Evolutionary conservation across 2,113 vertebrate genomes (phyloP), one percentile per base, ranked within the genome.

Genomic region (Pogona vitticeps): DNA sequence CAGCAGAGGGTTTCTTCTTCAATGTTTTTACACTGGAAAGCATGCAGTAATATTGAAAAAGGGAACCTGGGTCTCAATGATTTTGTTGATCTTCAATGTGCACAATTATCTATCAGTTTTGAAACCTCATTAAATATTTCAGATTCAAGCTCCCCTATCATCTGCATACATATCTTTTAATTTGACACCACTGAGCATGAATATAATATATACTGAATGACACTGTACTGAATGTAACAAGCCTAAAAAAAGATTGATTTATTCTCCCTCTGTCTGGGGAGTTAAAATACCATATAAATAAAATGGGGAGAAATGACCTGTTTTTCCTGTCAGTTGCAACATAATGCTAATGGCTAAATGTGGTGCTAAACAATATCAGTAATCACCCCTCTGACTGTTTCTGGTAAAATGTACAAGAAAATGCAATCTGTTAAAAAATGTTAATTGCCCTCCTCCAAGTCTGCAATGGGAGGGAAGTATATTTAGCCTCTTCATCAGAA

Each of bases 131-230:
- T 68, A 10, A 91, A 75, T 68, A 80, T 85, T 85, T 42, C 23
- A 85, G 38, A 73, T 36, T 93, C 20, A 72, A 81, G 85, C 58
- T 0, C 73, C 84, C 77, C 72, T 67, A 1, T 85, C 72, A 8
- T 38, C 23, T 36, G 15, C 42, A 33, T 75, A 72, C 42, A 38
- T 2, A 20, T 14, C 10, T 86, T 0, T 0, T 42, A 17, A 33
- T 90, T 76, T 20, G 2, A 46, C 63, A 42, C 0, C 0, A 0
- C 4, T 33, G 3, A 88, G 0, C 13, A 84, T 36, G 1, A 78
- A 13, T 5, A 38, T 4, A 13, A 33, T 68, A 6, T 7, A 26
- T 52, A 58, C 1, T 78, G 89, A 33, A 17, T 36, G 38, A 3
- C 0, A 4, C 72, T 65, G 61, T 52, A 33, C 86, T 2, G n/a